Conservation (phyloP, 2,113 vertebrate genomes). For the Albula goreensis region DNA sequence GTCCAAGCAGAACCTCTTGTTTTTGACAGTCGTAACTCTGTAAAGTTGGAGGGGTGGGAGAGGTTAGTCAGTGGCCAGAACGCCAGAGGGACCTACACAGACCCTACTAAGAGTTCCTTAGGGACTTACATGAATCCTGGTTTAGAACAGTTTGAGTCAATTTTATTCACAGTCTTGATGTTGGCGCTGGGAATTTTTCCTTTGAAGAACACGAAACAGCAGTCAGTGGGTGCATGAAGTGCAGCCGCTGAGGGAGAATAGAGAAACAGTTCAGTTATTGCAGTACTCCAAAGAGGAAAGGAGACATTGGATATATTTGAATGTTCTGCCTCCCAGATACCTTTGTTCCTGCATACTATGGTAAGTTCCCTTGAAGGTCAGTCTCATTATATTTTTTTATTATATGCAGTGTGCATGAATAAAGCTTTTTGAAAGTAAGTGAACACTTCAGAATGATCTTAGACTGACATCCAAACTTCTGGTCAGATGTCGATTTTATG, state of each 20-base stretch:
- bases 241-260: not conserved
- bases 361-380: no score
- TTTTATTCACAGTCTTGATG: not conserved
- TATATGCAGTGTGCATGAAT: no score
- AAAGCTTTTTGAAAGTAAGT: no score
- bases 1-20: not conserved
- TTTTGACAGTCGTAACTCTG: not conserved
- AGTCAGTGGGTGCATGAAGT: not conserved
- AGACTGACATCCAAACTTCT: no score
- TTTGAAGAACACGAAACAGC: slow-evolving; percentile 19
- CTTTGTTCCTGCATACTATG: no score
- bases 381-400: no score
- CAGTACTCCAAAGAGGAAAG: not conserved
- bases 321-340: no score
- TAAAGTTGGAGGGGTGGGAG: not conserved
- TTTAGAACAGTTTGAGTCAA: not conserved
- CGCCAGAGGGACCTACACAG: not conserved
- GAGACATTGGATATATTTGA: slow-evolving; percentile 20
- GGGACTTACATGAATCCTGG: slow-evolving; percentile 20
- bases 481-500: no score
- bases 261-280: slow-evolving; percentile 29
- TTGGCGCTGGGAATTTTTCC: not conserved
- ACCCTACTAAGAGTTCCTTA: not conserved
- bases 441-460: no score
- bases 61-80: not conserved